Base-by-base conservation (phyloP, 2,113 vertebrate genomes). In the Scatophagus argus region DNA sequence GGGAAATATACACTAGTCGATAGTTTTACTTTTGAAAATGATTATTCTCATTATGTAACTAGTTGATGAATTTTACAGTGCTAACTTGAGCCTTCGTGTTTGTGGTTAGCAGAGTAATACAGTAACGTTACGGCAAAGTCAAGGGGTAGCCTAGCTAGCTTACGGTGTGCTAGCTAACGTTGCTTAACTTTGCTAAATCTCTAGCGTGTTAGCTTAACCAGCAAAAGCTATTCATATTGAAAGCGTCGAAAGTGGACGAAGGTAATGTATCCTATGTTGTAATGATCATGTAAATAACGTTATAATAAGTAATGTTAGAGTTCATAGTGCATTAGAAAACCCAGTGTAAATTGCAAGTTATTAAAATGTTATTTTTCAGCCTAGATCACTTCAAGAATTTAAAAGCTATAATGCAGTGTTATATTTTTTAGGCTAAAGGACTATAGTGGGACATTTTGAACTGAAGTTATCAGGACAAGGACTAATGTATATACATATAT, bases 231-330 rank as follows among this genome's bases (percentile, higher is more conserved):
- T 49, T 25, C 21, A 73, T 25, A 41, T 14, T 27, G 2, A 27
- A 29, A 21, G 17, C 10, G 13, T 31, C 12, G 10, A 21, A 10
- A 52, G 43, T 17, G 46, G 0, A 61, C n/a, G 1, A 58, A 74
- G 56, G 69, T 74, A 36, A 75, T 39, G 12, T 23, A 12, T 41
- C 4, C 1, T 34, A 7, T 32, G 1, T n/a, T n/a, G n/a, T n/a
- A n/a, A 2, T 21, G 14, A 36, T 10, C n/a, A 19, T 49, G 34
- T n/a, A 61, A 19, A 29, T 13, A n/a, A 8, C 2, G 2, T 41
- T 0, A 25, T 1, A 13, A 0, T 27, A 1, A 11, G 1, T 12
- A 5, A 16, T 0, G 14, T 10, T 43, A 14, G 3, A 44, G 21
- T 29, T 13, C 11, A 19, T 43, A 1, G 11, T 56, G 32, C 55